phyloP scores from a whole-genome alignment of 2,888 invertebrate genomes.

The Nemotelus nigrinus region DNA sequence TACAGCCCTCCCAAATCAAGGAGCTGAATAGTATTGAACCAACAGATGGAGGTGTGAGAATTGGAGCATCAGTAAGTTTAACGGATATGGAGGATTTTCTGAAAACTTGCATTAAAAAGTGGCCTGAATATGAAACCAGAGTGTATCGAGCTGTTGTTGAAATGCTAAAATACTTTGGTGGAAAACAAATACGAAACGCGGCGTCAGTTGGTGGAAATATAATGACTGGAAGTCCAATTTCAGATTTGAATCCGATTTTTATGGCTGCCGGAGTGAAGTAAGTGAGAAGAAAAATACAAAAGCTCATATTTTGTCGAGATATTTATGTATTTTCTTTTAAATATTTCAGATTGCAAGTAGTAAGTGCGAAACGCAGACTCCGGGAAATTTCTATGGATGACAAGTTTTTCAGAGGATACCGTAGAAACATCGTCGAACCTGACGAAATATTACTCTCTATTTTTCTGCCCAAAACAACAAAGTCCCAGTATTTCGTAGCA shows the following conservation, averaged over 20 bases:
- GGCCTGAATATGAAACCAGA: conserved; percentile 69
- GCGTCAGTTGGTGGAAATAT: conserved; percentile 93
- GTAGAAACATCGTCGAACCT: conserved; percentile 76
- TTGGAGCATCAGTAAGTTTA: conserved; percentile 85
- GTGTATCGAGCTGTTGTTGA: conserved; percentile 76
- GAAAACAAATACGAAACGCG: conserved; percentile 93
- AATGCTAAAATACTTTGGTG: conserved; percentile 95
- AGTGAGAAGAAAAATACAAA: conserved; percentile 22
- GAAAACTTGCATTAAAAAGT: conserved; percentile 66
- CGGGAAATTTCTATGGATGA: conserved; percentile 76
- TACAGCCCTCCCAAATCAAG: conserved; percentile 75
- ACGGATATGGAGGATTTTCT: conserved; percentile 77
- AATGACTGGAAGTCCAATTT: conserved; percentile 95
- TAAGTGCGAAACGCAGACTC: conserved; percentile 67
- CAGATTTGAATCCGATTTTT: conserved; percentile 92
- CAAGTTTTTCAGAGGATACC: conserved; percentile 86
- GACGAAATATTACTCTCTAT: conserved; percentile 86
- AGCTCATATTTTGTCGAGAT: neutral
- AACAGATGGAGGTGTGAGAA: conserved; percentile 69
- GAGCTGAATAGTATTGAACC: conserved; percentile 74
- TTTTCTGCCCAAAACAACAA: conserved; percentile 77
- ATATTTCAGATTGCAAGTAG: conserved; percentile 68
- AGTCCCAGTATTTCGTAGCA: conserved; percentile 79
- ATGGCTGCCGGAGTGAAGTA: conserved; percentile 76
- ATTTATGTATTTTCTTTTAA: neutral